Evolutionary conservation across 2,888 invertebrate species (phyloP), one percentile per base, ranked within the genome.

Genomic region (Hirtodrosophila trivittata): DNA sequence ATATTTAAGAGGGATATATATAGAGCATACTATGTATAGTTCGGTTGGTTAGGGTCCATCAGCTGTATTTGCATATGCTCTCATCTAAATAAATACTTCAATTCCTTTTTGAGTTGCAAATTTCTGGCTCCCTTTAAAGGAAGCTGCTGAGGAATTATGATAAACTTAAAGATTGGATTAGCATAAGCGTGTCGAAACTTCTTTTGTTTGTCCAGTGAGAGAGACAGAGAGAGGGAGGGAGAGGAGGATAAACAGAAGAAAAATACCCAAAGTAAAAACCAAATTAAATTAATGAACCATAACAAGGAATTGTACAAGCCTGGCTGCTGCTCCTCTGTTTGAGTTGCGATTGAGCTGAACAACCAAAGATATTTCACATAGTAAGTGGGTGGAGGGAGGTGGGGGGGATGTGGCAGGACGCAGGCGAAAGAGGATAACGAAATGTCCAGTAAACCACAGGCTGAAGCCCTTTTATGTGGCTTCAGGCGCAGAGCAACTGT

Each of bases 241-340:
- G 9, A 33, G 3, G 6, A 33, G 9, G 18, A 3, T 21, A 5
- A 14, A 26, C 25, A 12, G 26, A 41, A 26, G 18, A 54, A 47
- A 56, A 54, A 21, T 21, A 5, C 18, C 18, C 57, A 55, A 62
- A 62, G 59, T 73, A 56, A 50, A 77, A 71, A 65, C 57, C 65
- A 81, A 82, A 77, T 75, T 59, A 82, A 78, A 71, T 78, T 85
- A 82, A 78, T 85, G 78, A 78, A 78, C 68, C 78, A 64, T 66
- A 71, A 67, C 78, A 66, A 55, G 68, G 60, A 78, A 51, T 56
- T 57, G 55, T 33, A 42, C 66, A 64, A 51, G 60, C 56, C 77
- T 35, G 57, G 62, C 45, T 55, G 65, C 37, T 76, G 62, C 45
- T 55, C 62, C 37, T 76, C 57, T 59, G 57, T 69, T 73, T 81